Evolutionary conservation across 1,140 invertebrate species (phyloP).

Genomic region (Cecropterus lyciades): DNA sequence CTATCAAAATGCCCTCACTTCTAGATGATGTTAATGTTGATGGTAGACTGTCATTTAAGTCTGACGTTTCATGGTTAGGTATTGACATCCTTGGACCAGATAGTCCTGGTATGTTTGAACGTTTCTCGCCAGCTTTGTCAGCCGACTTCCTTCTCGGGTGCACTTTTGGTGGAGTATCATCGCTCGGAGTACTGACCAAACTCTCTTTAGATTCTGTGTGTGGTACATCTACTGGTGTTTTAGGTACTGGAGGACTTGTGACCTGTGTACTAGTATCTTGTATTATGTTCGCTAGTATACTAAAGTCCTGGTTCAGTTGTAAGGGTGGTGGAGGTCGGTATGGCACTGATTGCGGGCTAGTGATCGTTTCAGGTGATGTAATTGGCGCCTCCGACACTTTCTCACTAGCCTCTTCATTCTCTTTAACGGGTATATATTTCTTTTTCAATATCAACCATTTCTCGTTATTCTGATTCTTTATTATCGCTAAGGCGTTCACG

Average conservation of each 20-base stretch:
- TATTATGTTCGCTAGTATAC: conserved; percentile 60
- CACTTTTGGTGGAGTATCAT: conserved; percentile 70
- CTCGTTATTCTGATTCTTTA: conserved; percentile 92
- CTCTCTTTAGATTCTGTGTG: conserved; percentile 59
- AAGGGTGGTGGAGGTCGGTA: conserved; percentile 88
- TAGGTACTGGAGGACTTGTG: conserved; percentile 32
- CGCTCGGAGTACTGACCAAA: conserved; percentile 40
- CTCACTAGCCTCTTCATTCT: conserved; percentile 53
- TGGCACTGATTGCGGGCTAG: conserved; percentile 81
- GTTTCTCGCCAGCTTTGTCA: conserved; percentile 61
- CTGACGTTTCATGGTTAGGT: conserved; percentile 48
- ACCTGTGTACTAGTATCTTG: conserved; percentile 57
- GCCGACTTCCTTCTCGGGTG: conserved; percentile 64
- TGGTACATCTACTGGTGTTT: conserved; percentile 34
- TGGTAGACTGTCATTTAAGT: conserved; percentile 31
- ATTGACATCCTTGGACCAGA: conserved; percentile 47
- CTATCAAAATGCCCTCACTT: conserved; percentile 70
- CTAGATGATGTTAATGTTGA: conserved; percentile 57
- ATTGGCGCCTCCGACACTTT: conserved; percentile 61
- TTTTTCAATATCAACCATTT: conserved; percentile 93
- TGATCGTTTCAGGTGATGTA: conserved; percentile 26
- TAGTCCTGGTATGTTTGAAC: conserved; percentile 46
- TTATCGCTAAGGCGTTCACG: conserved; percentile 94
- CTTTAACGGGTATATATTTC: conserved; percentile 84
- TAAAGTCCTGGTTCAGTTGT: conserved; percentile 74